These are phyloP conservation scores for Drosophila rhopaloa DNA, from an alignment of 1,140 invertebrate genomes.

Conservation along the genomic window DNA sequence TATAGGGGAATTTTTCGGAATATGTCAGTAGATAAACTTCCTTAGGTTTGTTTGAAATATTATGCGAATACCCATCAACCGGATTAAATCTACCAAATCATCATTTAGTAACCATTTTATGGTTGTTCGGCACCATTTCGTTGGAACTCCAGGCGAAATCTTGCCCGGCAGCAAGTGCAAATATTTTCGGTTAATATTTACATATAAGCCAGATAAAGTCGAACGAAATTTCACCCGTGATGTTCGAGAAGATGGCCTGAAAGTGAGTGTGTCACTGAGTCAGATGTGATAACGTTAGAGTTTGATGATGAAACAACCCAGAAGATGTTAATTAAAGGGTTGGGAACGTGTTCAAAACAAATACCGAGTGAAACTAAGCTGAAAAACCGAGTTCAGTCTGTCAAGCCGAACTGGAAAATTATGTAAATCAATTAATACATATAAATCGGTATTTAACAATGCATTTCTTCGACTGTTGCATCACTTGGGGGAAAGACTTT, in stretches of 20 bases:
- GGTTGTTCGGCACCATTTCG: conserved; percentile 37
- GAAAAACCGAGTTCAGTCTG: conserved; percentile 50
- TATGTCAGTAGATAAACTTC: neutral
- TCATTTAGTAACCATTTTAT: conserved; percentile 15
- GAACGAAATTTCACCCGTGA: conserved; percentile 46
- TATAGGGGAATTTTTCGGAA: conserved; percentile 3
- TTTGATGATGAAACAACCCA: conserved; percentile 41
- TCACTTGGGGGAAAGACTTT: conserved; percentile 64
- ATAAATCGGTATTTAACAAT: conserved; percentile 36
- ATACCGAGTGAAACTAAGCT: conserved; percentile 65
- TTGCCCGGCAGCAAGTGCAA: conserved; percentile 41
- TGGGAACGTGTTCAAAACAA: conserved; percentile 16
- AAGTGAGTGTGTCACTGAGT: conserved; percentile 34
- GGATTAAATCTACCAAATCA: conserved; percentile 7
- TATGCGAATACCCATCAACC: neutral
- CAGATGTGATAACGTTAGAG: conserved; percentile 37
- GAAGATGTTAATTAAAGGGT: conserved; percentile 67
- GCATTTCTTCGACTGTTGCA: conserved; percentile 50
- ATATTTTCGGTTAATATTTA: conserved; percentile 52
- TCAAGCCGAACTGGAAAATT: conserved; percentile 40
- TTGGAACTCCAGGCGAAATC: conserved; percentile 53
- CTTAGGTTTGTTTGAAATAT: neutral
- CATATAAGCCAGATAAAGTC: conserved; percentile 26
- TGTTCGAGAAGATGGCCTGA: conserved; percentile 24
- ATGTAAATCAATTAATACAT: conserved; percentile 56